Evolutionary conservation across 1,140 invertebrate genomes (phyloP).

Genomic region (Zeugodacus cucurbitae): DNA sequence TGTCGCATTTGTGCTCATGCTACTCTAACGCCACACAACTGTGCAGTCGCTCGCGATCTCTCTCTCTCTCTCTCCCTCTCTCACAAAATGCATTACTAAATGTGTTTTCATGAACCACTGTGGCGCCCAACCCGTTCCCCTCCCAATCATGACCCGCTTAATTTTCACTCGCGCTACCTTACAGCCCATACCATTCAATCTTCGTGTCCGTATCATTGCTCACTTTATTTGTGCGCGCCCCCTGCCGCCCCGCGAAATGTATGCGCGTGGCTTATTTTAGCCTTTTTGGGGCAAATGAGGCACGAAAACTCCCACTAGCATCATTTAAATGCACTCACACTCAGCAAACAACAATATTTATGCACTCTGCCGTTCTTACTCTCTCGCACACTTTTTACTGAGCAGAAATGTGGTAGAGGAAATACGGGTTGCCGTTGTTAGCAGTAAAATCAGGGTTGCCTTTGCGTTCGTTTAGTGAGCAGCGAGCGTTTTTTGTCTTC

Average conservation of each 20-base stretch:
- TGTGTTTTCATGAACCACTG: neutral
- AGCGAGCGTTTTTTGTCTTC: neutral
- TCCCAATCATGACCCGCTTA: constrained; percentile 3
- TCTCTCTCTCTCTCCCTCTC: neutral
- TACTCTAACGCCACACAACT: neutral
- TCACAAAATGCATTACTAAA: neutral
- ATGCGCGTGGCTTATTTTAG: neutral
- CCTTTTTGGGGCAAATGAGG: constrained; percentile 6
- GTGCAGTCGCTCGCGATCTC: neutral
- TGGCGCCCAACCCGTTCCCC: neutral
- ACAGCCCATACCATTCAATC: neutral
- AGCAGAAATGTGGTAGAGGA: neutral
- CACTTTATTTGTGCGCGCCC: neutral
- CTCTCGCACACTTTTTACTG: neutral
- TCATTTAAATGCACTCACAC: neutral
- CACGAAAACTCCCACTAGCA: constrained; percentile 18
- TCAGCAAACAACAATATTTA: neutral
- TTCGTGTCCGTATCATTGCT: neutral
- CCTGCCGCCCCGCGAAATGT: neutral
- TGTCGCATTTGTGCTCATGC: neutral
- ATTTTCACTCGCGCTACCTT: neutral
- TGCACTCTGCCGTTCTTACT: neutral
- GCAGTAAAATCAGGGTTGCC: neutral
- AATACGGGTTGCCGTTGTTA: neutral
- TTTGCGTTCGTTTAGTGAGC: neutral